Evolutionary conservation across 2,797 vertebrate species (phyloP).

Genomic region (Thunnus albacares): DNA sequence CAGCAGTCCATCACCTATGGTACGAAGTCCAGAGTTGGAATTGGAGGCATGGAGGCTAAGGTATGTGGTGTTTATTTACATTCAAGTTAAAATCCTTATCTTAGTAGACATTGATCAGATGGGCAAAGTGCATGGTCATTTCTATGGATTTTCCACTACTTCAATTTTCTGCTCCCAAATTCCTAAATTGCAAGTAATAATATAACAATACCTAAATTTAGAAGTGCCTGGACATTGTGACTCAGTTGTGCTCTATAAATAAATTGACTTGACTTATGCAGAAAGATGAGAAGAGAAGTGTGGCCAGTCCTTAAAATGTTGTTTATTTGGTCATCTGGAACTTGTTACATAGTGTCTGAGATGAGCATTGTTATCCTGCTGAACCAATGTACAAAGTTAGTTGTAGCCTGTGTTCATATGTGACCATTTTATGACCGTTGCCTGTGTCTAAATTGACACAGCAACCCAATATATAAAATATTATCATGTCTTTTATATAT

Average conservation of each 20-base stretch:
- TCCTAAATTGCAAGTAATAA: background rate
- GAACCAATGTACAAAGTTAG: background rate
- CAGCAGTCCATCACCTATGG: conserved; percentile 98
- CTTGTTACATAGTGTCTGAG: background rate
- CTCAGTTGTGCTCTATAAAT: no score
- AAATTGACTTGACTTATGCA: no score
- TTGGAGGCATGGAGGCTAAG: conserved; percentile 99
- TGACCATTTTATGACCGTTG: background rate
- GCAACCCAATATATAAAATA: background rate
- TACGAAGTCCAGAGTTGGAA: conserved; percentile 96
- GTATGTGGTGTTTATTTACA: conserved; percentile 73
- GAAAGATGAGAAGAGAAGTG: no score
- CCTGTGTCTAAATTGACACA: background rate
- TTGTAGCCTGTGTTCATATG: background rate
- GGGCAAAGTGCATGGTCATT: background rate
- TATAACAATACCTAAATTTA: background rate
- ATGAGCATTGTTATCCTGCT: background rate
- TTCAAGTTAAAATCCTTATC: conserved; percentile 5
- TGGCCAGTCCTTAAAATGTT: no score
- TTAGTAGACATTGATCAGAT: background rate
- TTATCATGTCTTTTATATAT: background rate
- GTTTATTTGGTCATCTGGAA: no score
- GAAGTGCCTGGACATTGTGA: background rate
- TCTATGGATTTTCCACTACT: background rate
- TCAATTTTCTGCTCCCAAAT: background rate